These are phyloP conservation scores for Clarias laeviceps DNA, from an alignment of 2,797 vertebrate genomes.

Conservation along the genomic window DNA sequence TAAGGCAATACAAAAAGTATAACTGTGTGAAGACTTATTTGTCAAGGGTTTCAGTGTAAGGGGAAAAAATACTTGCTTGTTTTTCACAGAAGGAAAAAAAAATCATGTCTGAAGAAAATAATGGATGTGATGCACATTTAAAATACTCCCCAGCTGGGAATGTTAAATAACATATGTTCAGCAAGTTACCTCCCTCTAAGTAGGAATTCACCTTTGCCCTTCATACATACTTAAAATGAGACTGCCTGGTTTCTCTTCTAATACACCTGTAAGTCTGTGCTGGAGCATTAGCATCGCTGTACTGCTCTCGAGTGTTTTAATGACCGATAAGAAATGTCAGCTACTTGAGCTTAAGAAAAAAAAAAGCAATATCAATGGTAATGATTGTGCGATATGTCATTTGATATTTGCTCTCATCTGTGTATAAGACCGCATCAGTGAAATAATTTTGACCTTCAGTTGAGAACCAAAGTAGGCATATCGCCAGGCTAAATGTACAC, in stretches of 20 bases:
- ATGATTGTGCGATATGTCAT: background rate
- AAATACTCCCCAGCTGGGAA: conserved; percentile 35
- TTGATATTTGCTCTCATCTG: background rate
- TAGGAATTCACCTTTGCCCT: conserved; percentile 46
- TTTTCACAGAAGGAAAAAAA: background rate
- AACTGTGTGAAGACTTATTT: background rate
- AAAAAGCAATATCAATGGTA: background rate
- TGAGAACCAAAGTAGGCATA: background rate
- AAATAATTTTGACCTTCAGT: background rate
- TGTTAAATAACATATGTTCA: conserved; percentile 48
- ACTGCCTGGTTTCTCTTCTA: background rate
- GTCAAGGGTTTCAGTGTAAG: background rate
- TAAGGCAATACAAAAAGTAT: background rate
- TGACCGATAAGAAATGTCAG: background rate
- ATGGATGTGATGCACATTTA: background rate
- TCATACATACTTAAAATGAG: conserved; percentile 45
- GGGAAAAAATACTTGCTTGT: background rate
- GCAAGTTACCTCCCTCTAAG: conserved; percentile 52
- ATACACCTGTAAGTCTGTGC: background rate
- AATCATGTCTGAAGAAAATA: background rate
- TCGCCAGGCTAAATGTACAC: background rate
- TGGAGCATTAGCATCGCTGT: background rate
- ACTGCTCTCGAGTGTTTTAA: background rate
- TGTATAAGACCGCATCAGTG: background rate
- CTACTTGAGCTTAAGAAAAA: background rate